Conservation (phyloP, 2,113 vertebrate species). For the Eubucco bourcierii region DNA sequence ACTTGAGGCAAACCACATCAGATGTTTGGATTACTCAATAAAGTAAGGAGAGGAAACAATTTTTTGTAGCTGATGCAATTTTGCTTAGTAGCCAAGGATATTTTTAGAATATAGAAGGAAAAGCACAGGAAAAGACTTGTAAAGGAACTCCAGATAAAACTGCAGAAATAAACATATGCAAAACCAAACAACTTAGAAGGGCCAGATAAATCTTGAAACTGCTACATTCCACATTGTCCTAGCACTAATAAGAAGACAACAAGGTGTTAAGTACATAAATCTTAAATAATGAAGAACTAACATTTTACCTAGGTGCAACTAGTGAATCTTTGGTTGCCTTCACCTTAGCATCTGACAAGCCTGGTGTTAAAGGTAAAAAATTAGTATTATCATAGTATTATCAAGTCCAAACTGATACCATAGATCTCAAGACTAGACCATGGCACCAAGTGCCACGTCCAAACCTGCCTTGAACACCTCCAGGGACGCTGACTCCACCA, state of each 20-base stretch:
- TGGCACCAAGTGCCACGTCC: too few species aligned
- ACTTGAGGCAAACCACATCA: not conserved
- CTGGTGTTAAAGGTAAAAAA: not conserved
- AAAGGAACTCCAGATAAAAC: not conserved
- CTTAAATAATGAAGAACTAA: not conserved
- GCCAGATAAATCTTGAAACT: not conserved
- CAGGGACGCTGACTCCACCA: too few species aligned
- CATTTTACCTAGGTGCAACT: not conserved
- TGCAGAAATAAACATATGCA: not conserved
- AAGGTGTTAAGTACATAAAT: not conserved
- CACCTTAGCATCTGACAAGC: not conserved
- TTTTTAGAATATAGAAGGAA: conserved; percentile 42
- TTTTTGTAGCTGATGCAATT: not conserved
- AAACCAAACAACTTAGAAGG: not conserved
- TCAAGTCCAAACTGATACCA: too few species aligned
- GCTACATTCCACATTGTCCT: not conserved
- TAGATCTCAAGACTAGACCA: too few species aligned
- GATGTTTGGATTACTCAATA: not conserved
- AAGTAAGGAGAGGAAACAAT: not conserved
- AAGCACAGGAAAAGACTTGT: not conserved
- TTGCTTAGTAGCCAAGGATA: not conserved
- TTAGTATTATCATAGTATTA: too few species aligned
- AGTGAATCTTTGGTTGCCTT: not conserved
- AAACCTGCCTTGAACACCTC: too few species aligned
- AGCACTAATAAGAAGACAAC: not conserved